Conservation (phyloP, 2,888 invertebrate species). For the Ischnura elegans region DNA sequence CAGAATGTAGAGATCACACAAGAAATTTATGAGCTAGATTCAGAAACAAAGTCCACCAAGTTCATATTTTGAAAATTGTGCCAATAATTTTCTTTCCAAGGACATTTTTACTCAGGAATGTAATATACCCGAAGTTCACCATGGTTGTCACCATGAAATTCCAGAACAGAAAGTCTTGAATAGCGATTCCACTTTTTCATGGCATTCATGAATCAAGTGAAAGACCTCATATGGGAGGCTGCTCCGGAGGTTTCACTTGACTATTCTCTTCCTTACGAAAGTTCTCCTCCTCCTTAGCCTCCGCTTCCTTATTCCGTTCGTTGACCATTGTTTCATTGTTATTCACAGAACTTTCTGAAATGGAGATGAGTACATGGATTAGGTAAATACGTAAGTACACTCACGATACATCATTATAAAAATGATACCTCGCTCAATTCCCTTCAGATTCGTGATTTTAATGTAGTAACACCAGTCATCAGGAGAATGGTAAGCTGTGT, state of each 20-base stretch:
- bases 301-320: background rate
- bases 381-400: no score
- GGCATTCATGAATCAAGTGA: background rate
- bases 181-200: background rate
- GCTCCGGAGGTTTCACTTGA: background rate
- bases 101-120: background rate
- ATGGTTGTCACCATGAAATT: background rate
- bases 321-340: background rate
- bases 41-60: background rate
- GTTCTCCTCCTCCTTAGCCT: background rate
- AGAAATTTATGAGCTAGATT: background rate
- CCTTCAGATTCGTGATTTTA: no score
- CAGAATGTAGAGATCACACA: background rate
- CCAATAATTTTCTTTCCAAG: background rate
- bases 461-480: no score
- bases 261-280: background rate
- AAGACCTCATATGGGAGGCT: background rate
- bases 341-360: constrained; percentile 8
- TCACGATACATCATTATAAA: no score
- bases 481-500: no score
- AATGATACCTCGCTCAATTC: no score
- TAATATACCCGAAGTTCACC: background rate
- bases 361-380: background rate
- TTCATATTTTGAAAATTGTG: constrained; percentile 1
- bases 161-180: constrained; percentile 13